phyloP scores from a whole-genome alignment of 2,797 vertebrate genomes.

The Brotula barbata region DNA sequence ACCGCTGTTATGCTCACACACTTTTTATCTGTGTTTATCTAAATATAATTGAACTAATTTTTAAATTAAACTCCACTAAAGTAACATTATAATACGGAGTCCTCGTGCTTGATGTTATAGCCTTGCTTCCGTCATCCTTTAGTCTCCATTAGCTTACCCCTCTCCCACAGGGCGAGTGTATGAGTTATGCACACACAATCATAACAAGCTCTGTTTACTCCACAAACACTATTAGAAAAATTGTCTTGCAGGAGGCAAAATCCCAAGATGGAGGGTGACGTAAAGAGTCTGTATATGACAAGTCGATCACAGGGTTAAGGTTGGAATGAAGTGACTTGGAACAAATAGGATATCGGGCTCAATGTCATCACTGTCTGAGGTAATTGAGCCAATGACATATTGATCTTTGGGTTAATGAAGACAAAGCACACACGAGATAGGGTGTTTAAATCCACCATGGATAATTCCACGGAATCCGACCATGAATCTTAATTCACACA shows the following conservation, averaged over 20 bases:
- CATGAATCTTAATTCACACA: constrained; percentile 55
- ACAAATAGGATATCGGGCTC: constrained; percentile 69
- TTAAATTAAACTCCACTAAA: too few species aligned
- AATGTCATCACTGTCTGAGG: constrained; percentile 69
- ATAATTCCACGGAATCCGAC: constrained; percentile 52
- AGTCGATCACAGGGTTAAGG: constrained; percentile 43
- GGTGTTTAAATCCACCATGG: constrained; percentile 53
- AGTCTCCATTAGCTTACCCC: constrained; percentile 51
- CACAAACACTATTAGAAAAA: constrained; percentile 64
- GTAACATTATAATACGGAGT: too few species aligned
- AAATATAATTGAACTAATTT: too few species aligned
- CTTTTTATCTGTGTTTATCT: too few species aligned
- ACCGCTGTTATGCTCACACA: too few species aligned
- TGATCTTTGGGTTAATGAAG: constrained; percentile 78
- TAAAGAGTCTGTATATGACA: constrained; percentile 20
- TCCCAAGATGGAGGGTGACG: constrained; percentile 25
- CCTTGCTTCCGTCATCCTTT: constrained; percentile 37
- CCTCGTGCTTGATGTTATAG: constrained; percentile 23
- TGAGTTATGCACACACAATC: constrained; percentile 47
- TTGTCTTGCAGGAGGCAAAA: constrained; percentile 28
- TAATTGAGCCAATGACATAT: constrained; percentile 77
- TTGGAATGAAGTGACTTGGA: constrained; percentile 64
- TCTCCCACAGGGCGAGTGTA: constrained; percentile 28
- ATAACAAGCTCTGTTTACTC: constrained; percentile 62
- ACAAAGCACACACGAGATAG: constrained; percentile 66